Base-by-base conservation (phyloP, 2,888 invertebrate genomes). In the Nymphalis urticae region DNA sequence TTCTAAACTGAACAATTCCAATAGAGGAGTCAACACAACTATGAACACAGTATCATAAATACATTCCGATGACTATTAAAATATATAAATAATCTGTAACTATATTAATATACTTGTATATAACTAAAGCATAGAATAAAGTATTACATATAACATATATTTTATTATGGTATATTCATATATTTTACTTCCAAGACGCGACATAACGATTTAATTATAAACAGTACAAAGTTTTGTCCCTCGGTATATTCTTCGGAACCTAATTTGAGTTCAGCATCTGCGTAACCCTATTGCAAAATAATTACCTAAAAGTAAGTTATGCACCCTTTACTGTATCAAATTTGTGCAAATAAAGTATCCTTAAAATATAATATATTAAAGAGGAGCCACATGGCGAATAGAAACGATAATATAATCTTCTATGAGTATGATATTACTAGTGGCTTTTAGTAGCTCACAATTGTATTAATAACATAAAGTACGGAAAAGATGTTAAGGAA, bases 251-350 rank as follows among this genome's bases (percentile, higher is more conserved):
- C 86, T 86, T 86, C 76, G 76, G 80, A 78, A 82, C 81, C 83
- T 82, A 82, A 86, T 86, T 87, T 79, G 77, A 82, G 80, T 79
- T 81, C 83, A 82, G 83, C 92, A 92, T 88, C 91, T 92, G 92
- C 85, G 87, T 82, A 82, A 82, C 85, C 86, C 90, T 87, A 92
- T 90, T 85, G 87, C 86, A 85, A 89, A 87, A 91, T 92, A 92
- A 92, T 92, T 91, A 90, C 83, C 84, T 75, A 75, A 84, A 88
- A 88, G 86, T 86, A 90, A 91, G 85, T 92, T 92, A 92, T 92
- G 92, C 92, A 92, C 92, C 92, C 92, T 88, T 88, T 87, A 87
- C 85, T 88, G 88, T 87, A 89, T 87, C 84, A 84, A 89, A 90
- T 90, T 90, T 90, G 79, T 77, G 81, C 85, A 87, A 89, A 90